Conservation (phyloP, 2,888 invertebrate genomes). For the Cataglyphis livida region DNA sequence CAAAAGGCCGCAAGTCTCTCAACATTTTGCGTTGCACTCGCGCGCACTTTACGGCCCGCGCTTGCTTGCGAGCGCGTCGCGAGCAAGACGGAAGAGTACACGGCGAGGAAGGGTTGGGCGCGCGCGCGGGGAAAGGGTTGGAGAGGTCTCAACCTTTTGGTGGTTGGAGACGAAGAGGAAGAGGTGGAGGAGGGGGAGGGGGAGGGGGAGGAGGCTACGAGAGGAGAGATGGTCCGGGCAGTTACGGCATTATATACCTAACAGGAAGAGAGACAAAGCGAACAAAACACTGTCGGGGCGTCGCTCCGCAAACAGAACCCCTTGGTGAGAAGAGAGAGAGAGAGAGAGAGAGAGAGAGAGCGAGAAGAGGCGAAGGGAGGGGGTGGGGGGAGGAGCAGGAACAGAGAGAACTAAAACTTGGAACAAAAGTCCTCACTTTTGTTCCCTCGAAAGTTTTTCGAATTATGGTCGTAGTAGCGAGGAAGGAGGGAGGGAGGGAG, state of each 20-base stretch:
- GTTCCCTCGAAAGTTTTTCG: constrained; percentile 84
- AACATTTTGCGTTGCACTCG: constrained; percentile 61
- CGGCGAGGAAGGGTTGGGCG: constrained; percentile 17
- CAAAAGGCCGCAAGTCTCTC: constrained; percentile 57
- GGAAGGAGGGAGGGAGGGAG: constrained; percentile 62
- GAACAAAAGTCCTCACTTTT: constrained; percentile 85
- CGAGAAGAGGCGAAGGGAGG: not conserved
- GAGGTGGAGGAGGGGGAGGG: constrained; percentile 48
- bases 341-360: constrained; percentile 51
- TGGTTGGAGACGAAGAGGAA: constrained; percentile 66
- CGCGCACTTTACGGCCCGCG: constrained; percentile 55
- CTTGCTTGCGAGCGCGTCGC: constrained; percentile 14
- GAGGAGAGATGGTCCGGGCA: constrained; percentile 68
- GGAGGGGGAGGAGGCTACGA: constrained; percentile 55
- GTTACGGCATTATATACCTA: constrained; percentile 77
- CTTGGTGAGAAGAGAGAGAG: constrained; percentile 19
- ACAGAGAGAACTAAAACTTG: constrained; percentile 81
- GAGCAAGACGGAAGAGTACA: constrained; percentile 30
- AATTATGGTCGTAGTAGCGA: constrained; percentile 81
- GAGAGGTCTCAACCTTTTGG: constrained; percentile 62
- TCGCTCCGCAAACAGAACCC: constrained; percentile 81
- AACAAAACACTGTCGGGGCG: constrained; percentile 84
- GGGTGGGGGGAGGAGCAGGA: constrained; percentile 25
- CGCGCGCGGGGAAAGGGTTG: constrained; percentile 37
- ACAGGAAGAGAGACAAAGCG: constrained; percentile 84